A percentile compares a stretch with the other conserved stretches of the same genome.
Conservation (phyloP, 2,113 vertebrate species). For the Crotalus helleri region DNA sequence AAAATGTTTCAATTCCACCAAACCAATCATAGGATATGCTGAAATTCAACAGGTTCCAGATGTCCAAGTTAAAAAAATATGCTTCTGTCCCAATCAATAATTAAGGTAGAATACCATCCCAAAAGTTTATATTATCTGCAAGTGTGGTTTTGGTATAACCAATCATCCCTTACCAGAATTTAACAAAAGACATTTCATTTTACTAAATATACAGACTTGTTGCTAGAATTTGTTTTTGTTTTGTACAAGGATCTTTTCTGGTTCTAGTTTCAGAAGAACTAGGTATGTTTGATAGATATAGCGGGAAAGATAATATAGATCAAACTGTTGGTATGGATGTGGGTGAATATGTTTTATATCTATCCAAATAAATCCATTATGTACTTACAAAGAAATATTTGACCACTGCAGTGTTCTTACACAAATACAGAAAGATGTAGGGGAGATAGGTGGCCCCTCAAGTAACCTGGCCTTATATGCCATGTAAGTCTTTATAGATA, state of each 20-base stretch:
- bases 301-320: neutral
- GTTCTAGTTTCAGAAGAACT: neutral
- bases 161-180: neutral
- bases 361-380: conserved; percentile 45
- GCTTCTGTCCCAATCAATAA: neutral
- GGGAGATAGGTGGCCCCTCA: too few relatives aligned
- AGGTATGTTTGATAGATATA: conserved; percentile 15
- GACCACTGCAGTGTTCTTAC: neutral
- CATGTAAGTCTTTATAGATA: too few relatives aligned
- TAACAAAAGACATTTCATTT: conserved; percentile 1
- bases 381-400: conserved; percentile 22
- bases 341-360: conserved; percentile 35
- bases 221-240: conserved; percentile 46
- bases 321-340: conserved; percentile 9
- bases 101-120: neutral
- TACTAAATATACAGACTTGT: conserved; percentile 18
- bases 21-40: neutral
- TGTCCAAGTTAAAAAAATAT: neutral
- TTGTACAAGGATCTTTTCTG: conserved; percentile 15
- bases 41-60: neutral
- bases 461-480: too few relatives aligned
- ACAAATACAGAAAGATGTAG: too few relatives aligned
- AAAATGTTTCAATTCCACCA: neutral
- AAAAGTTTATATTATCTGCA: too few relatives aligned
- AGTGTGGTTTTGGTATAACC: neutral